Percentiles rank a stretch among this genome's conserved stretches.
These are phyloP conservation scores for Centropyge bicolor DNA, from an alignment of 2,797 vertebrate species.

Conservation along the genomic window DNA sequence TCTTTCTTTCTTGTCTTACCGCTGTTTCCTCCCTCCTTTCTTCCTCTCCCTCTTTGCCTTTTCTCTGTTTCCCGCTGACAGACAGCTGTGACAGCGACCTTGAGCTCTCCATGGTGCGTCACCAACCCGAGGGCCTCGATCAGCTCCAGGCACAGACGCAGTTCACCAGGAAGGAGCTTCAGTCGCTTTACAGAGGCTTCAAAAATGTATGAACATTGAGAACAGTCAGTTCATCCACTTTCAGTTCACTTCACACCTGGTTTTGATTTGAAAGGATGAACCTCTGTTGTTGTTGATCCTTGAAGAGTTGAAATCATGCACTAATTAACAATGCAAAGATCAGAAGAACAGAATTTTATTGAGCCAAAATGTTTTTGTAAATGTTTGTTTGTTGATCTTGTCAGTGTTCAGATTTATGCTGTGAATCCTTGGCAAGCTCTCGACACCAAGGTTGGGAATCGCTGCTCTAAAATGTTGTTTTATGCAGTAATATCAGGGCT, in stretches of 20 bases:
- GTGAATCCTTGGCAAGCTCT: background rate
- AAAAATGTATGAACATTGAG: conserved; percentile 88
- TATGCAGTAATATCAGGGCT: too few relatives aligned
- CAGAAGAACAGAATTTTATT: background rate
- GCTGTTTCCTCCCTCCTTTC: conserved; percentile 39
- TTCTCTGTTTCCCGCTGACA: conserved; percentile 70
- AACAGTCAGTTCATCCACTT: background rate
- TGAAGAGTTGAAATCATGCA: background rate
- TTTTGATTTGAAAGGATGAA: background rate
- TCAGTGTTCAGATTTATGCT: background rate
- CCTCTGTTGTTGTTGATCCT: background rate
- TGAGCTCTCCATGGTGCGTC: conserved; percentile 89
- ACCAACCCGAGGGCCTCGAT: conserved; percentile 94
- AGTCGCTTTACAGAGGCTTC: conserved; percentile 95
- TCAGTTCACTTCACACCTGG: background rate
- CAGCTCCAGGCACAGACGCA: conserved; percentile 93
- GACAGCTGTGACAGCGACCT: conserved; percentile 90
- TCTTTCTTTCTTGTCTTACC: conserved; percentile 50
- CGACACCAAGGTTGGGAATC: background rate
- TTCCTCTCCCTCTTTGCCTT: conserved; percentile 16
- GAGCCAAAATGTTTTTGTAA: background rate
- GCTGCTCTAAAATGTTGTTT: background rate
- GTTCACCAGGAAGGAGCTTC: conserved; percentile 94
- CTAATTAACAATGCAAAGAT: conserved; percentile 1
- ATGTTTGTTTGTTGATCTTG: too few relatives aligned